These are phyloP conservation scores for Isurus oxyrinchus DNA, from an alignment of 2,113 vertebrate species.

Conservation along the genomic window DNA sequence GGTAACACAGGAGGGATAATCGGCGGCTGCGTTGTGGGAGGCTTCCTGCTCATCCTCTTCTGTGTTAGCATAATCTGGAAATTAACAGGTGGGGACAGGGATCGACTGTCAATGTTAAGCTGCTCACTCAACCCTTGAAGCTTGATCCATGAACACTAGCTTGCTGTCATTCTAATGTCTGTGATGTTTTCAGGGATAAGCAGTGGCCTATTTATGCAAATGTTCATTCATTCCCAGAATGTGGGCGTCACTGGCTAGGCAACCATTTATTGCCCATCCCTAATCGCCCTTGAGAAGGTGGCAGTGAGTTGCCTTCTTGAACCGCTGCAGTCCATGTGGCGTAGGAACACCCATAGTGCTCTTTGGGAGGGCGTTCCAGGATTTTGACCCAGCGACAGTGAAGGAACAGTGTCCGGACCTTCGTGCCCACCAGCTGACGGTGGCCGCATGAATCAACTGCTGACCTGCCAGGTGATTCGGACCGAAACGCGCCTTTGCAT, in stretches of 20 bases:
- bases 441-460: no score
- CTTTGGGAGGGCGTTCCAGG: background rate
- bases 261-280: background rate
- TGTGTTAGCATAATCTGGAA: background rate
- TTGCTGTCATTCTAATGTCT: background rate
- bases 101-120: background rate
- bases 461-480: no score
- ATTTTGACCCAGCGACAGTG: background rate
- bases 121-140: background rate
- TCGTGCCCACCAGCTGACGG: no score
- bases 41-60: background rate
- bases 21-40: background rate
- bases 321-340: background rate
- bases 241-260: background rate
- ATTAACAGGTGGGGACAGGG: background rate
- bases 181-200: background rate
- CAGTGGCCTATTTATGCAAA: background rate
- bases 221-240: background rate
- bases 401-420: background rate
- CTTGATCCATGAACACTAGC: background rate
- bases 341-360: background rate
- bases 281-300: background rate
- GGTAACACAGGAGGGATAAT: background rate
- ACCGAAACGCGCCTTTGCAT: no score
- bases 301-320: background rate